Evolutionary conservation across 1,140 invertebrate species (phyloP).

Genomic region (Marisa cornuarietis): DNA sequence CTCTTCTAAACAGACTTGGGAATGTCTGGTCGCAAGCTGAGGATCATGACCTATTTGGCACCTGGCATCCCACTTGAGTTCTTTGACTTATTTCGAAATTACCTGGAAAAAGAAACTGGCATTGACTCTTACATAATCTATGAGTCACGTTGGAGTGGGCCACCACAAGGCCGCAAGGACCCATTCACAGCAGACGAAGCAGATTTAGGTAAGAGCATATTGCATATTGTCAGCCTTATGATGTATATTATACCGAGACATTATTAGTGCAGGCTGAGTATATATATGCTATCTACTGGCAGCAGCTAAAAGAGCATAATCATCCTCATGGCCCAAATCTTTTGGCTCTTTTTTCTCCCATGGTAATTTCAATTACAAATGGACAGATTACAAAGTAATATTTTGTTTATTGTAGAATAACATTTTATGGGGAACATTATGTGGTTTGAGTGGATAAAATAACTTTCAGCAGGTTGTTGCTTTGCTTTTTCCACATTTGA

Average conservation of each 20-base stretch:
- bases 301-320: neutral
- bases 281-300: neutral
- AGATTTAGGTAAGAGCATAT: constrained; percentile 69
- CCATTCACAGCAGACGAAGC: constrained; percentile 70
- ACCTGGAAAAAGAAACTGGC: constrained; percentile 69
- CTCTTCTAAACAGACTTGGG: neutral
- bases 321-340: neutral
- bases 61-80: constrained; percentile 73
- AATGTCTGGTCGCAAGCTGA: constrained; percentile 26
- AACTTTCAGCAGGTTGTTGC: too few species aligned
- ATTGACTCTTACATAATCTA: constrained; percentile 70
- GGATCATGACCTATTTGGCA: constrained; percentile 71
- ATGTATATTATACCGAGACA: constrained; percentile 47
- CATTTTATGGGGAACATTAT: too few species aligned
- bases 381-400: too few species aligned
- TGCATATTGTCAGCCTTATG: constrained; percentile 69
- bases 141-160: constrained; percentile 70
- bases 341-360: too few species aligned
- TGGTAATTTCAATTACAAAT: too few species aligned
- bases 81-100: constrained; percentile 70
- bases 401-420: too few species aligned
- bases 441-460: too few species aligned
- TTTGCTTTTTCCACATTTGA: too few species aligned
- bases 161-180: constrained; percentile 68
- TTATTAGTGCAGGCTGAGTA: neutral